Evolutionary conservation across 2,888 invertebrate species (phyloP).

Genomic region (Nephrotoma guestfalica): DNA sequence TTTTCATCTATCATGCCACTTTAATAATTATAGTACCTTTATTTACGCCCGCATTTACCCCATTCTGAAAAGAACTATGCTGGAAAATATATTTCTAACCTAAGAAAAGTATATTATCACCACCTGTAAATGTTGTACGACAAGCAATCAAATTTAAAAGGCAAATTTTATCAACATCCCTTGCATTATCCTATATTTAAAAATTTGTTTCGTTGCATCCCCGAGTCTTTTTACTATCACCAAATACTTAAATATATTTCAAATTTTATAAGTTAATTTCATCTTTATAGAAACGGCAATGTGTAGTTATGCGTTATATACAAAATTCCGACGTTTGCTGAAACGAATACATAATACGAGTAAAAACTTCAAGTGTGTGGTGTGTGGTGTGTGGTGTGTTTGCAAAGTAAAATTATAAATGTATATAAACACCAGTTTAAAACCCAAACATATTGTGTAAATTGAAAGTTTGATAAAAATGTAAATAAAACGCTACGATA

Average conservation of each 20-base stretch:
- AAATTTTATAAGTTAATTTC: not conserved
- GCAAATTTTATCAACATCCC: too few relatives aligned
- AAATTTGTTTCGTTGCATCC: not conserved
- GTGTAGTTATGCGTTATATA: not conserved
- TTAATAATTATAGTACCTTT: too few relatives aligned
- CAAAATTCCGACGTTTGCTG: not conserved
- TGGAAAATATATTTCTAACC: too few relatives aligned
- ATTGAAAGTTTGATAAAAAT: not conserved
- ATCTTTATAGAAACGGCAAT: not conserved
- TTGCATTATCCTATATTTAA: too few relatives aligned
- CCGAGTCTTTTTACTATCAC: not conserved
- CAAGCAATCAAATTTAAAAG: too few relatives aligned
- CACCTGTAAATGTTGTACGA: too few relatives aligned
- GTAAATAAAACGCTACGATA: not conserved
- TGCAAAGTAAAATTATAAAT: not conserved
- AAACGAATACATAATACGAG: not conserved
- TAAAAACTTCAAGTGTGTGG: not conserved
- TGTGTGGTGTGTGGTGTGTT: not conserved
- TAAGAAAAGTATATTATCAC: too few relatives aligned
- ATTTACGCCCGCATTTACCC: too few relatives aligned
- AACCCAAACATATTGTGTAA: not conserved
- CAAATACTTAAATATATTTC: not conserved
- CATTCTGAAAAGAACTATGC: too few relatives aligned
- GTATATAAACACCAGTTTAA: not conserved
- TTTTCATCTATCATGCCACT: too few relatives aligned